phyloP scores from a whole-genome alignment of 1,140 invertebrate genomes.

The Babylonia areolata region DNA sequence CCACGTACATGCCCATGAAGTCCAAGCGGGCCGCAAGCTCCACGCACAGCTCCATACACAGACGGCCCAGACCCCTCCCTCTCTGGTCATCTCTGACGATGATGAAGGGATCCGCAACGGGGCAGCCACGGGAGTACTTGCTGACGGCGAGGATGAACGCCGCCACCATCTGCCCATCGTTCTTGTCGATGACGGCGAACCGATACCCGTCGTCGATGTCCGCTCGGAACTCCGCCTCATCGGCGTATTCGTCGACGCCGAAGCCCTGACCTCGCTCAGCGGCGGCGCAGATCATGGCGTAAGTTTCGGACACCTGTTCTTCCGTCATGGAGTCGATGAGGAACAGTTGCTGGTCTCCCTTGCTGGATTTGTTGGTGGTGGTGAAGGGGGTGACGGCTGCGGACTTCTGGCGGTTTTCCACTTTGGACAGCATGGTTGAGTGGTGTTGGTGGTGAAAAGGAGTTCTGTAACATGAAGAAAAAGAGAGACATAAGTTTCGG shows the following conservation, averaged over 20 bases:
- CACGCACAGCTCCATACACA: slow-evolving; percentile 52
- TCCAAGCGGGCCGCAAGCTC: slow-evolving; percentile 51
- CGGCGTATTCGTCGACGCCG: slow-evolving; percentile 57
- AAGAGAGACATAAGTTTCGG: background rate
- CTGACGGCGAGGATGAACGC: slow-evolving; percentile 59
- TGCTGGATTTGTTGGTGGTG: slow-evolving; percentile 6
- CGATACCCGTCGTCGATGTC: slow-evolving; percentile 56
- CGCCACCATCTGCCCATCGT: slow-evolving; percentile 54
- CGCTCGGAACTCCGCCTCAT: slow-evolving; percentile 55
- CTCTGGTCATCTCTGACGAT: slow-evolving; percentile 55
- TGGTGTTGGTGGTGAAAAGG: background rate
- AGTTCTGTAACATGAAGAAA: background rate
- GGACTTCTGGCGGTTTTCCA: background rate
- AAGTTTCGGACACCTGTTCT: slow-evolving; percentile 56
- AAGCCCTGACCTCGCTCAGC: slow-evolving; percentile 57
- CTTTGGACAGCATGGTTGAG: slow-evolving; percentile 7
- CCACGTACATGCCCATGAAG: slow-evolving; percentile 60
- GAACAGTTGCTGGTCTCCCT: slow-evolving; percentile 40
- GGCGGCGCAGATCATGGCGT: slow-evolving; percentile 56
- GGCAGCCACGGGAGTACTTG: slow-evolving; percentile 59
- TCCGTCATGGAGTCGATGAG: slow-evolving; percentile 62
- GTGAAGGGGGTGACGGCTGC: slow-evolving; percentile 37
- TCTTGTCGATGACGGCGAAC: slow-evolving; percentile 58
- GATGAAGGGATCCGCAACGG: slow-evolving; percentile 58
- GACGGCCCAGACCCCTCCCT: slow-evolving; percentile 52